These are phyloP conservation scores for Choreutis nemorana DNA, from an alignment of 2,888 invertebrate genomes.

Conservation along the genomic window DNA sequence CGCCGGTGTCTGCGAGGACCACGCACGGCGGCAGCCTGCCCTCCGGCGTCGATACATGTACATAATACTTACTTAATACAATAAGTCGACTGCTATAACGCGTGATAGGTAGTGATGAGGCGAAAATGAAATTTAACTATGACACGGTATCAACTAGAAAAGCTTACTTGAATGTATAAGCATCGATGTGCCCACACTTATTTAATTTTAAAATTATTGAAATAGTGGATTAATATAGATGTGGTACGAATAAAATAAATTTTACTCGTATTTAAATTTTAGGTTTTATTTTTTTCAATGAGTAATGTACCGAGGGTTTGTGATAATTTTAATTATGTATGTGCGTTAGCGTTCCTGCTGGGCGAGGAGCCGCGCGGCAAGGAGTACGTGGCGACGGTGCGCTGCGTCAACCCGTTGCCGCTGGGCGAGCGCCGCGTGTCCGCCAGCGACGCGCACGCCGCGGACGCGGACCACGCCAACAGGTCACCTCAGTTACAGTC, in stretches of 20 bases:
- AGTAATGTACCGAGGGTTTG: no score
- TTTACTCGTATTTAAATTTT: no score
- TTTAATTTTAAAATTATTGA: no score
- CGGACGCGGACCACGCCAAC: no score
- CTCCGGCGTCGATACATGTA: constrained; percentile 55
- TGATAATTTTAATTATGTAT: no score
- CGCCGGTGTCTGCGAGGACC: constrained; percentile 44
- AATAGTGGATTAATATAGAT: no score
- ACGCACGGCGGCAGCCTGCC: constrained; percentile 58
- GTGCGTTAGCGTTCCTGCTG: constrained; percentile 50
- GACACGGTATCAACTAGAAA: background rate
- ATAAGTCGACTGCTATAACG: background rate
- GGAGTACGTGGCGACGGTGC: constrained; percentile 59
- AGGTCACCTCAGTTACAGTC: no score
- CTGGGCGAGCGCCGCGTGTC: constrained; percentile 56
- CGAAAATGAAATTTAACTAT: no score
- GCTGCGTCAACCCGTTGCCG: constrained; percentile 59
- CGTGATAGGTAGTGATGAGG: no score
- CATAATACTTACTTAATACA: constrained; percentile 11
- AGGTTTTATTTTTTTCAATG: no score
- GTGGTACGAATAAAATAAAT: no score
- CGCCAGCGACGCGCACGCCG: constrained; percentile 47
- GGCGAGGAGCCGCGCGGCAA: constrained; percentile 47
- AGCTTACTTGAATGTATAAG: background rate
- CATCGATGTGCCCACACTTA: background rate